Base-by-base conservation (phyloP, 2,888 invertebrate genomes). In the Tipula confusa region DNA sequence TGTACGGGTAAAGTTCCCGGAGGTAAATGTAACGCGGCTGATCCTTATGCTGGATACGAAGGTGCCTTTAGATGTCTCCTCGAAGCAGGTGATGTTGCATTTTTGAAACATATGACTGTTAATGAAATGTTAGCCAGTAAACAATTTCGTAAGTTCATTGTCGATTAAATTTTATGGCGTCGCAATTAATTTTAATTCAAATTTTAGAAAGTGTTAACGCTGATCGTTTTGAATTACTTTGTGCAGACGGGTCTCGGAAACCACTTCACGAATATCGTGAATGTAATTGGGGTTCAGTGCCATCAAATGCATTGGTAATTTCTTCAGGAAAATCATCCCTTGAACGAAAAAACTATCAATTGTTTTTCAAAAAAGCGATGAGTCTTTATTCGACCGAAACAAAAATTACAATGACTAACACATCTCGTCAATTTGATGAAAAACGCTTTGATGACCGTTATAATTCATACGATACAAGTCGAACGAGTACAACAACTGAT, bases 1-100 rank as follows among this genome's bases (percentile, higher is more conserved):
- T 98, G 98, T 88, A 92, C 92, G 18, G 97, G 97, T 0, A 94
- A 94, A 86, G 92, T 95, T 1, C 93, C 93, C 3, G 96, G 95
- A 0, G 93, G 93, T 0, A 93, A 94, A 83, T 97, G 97, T 87
- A 95, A 96, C 0, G 92, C 94, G 64, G 92, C 93, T 0, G 98
- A 98, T 91, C 97, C 97, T 0, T 97, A 95, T 88, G 95, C 96
- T 29, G 97, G 97, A 0, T 97, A 96, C 88, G 95, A 95, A 88
- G 98, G 98, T 0, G 98, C 98, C 0, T 94, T 98, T 84, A 92
- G 93, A 79, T 99, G 98, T 89, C 91, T 98, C 2, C 90, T 95
- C 0, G 94, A 95, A 86, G 92, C 91, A 13, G 98, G 98, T 1
- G 97, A 98, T 82, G 92, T 98, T 18, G 98, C 98, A 0, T 98